Base-by-base conservation (phyloP, 2,797 vertebrate genomes). In the Enteromius paludinosus region DNA sequence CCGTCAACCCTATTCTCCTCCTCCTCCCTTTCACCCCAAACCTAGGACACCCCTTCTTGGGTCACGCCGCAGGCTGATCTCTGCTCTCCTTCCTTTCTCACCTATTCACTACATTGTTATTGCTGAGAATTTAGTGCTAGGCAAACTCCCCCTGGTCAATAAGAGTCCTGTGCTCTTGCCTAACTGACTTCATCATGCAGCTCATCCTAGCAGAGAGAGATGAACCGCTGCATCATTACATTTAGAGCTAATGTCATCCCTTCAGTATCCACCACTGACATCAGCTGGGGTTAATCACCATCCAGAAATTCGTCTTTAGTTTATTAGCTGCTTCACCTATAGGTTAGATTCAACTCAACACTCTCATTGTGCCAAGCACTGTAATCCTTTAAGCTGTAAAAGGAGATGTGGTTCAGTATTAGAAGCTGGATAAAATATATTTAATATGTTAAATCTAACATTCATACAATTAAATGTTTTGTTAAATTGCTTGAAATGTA, bases 51-150 rank as follows among this genome's bases (percentile, higher is more conserved):
- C 80, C 78, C 61, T 38, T 70, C 52, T 59, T 23, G 79, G 82
- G 77, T 85, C 83, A 76, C 64, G 68, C 78, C 17, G 70, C 72
- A 47, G 62, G 72, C 72, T 38, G 47, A 62, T 74, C 47, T 74
- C 45, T 81, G 70, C 72, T 23, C 70, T 69, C 59, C 79, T 82
- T 83, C 83, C 87, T 92, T 90, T 92, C 92, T 92, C 90, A 91
- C 79, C 89, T 90, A 89, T 92, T 92, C 89, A 89, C 86, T 28
- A 66, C 89, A 93, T 95, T 95, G 93, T 94, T 93, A 81, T 70
- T 82, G 82, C 90, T 88, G 90, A 93, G 90, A 94, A 94, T 93
- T 92, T 92, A 93, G 91, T 91, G 91, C 90, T 92, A 89, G 84
- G 88, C 90, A 92, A 92, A 92, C 83, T 89, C 81, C 86, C 86